These are phyloP conservation scores for Centruroides vittatus DNA, from an alignment of 1,140 invertebrate species.

Conservation along the genomic window DNA sequence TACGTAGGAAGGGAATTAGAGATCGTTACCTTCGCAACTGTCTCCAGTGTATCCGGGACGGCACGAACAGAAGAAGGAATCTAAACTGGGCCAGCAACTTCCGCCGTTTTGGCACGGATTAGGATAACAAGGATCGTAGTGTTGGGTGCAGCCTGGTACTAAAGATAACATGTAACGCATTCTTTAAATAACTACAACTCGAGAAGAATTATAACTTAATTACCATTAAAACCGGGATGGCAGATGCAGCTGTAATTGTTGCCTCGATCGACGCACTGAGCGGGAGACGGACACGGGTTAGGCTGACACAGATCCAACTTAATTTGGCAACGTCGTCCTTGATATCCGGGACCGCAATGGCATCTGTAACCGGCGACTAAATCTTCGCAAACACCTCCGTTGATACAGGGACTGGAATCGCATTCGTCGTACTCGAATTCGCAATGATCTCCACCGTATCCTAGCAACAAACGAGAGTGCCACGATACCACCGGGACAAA, in stretches of 20 bases:
- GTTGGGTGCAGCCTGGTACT: constrained; percentile 38
- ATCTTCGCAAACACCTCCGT: constrained; percentile 22
- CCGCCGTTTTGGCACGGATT: constrained; percentile 59
- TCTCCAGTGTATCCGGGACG: constrained; percentile 56
- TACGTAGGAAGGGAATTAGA: no score
- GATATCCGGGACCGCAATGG: constrained; percentile 32
- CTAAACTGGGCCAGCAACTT: constrained; percentile 56
- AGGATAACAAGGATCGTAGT: constrained; percentile 48
- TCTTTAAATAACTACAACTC: no score
- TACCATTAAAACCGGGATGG: constrained; percentile 46
- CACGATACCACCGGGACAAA: no score
- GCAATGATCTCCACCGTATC: constrained; percentile 17
- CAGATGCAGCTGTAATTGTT: constrained; percentile 58
- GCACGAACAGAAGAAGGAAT: constrained; percentile 57
- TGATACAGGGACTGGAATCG: constrained; percentile 42
- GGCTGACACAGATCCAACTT: constrained; percentile 48
- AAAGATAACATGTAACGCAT: no score
- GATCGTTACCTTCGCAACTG: constrained; percentile 47
- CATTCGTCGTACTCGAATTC: constrained; percentile 28
- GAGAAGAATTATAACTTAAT: constrained; percentile 3
- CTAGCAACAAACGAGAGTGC: background rate
- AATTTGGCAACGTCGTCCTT: constrained; percentile 27
- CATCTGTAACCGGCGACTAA: constrained; percentile 29
- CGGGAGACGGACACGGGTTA: constrained; percentile 45
- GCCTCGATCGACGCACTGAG: constrained; percentile 48